phyloP scores from a whole-genome alignment of 2,888 invertebrate species.

The Rosalia funebris region DNA sequence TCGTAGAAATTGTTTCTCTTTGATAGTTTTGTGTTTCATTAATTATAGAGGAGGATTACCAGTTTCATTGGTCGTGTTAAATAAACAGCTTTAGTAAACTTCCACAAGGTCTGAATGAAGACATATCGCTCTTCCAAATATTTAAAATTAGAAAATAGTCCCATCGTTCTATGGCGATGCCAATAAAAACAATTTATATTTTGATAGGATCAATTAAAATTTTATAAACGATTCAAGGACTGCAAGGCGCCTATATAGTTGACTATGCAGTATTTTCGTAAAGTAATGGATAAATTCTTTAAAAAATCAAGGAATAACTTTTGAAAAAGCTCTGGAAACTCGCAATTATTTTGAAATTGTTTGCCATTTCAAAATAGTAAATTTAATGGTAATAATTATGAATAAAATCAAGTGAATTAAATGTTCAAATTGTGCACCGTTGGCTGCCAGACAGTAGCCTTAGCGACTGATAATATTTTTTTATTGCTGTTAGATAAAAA shows the following conservation, averaged over 20 bases:
- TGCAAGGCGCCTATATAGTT: neutral
- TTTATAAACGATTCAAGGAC: slow-evolving; percentile 21
- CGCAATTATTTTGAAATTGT: too few species aligned
- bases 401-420: too few species aligned
- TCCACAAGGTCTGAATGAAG: slow-evolving; percentile 29
- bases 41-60: neutral
- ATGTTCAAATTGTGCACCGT: too few species aligned
- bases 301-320: too few species aligned
- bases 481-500: too few species aligned
- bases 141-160: slow-evolving; percentile 26
- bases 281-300: too few species aligned
- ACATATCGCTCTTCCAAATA: slow-evolving; percentile 28
- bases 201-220: slow-evolving; percentile 27
- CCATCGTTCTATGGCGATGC: slow-evolving; percentile 18
- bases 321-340: too few species aligned
- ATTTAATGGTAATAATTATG: too few species aligned
- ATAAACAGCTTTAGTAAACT: slow-evolving; percentile 21
- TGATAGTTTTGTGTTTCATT: slow-evolving; percentile 5
- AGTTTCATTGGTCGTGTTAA: slow-evolving; percentile 5
- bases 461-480: too few species aligned
- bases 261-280: too few species aligned
- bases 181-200: slow-evolving; percentile 33
- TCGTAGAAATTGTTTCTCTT: neutral
- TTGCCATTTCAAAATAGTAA: too few species aligned
- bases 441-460: too few species aligned